Conservation (phyloP, 2,888 invertebrate species). For the Seira musarum region DNA sequence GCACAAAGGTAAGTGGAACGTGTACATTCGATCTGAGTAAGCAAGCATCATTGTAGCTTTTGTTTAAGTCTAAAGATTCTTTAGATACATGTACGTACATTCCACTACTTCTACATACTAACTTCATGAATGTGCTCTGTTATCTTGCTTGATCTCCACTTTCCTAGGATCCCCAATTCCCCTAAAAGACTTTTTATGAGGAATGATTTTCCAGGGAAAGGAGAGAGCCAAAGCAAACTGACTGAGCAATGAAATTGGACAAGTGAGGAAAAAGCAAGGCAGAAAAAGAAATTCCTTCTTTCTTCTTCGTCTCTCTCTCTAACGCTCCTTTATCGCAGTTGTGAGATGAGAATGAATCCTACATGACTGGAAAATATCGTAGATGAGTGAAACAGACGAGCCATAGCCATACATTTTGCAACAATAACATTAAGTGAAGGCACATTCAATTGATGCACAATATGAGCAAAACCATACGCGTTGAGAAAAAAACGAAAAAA, state of each 20-base stretch:
- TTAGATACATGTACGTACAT: no score
- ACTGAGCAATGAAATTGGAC: slow-evolving; percentile 29
- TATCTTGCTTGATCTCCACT: slow-evolving; percentile 46
- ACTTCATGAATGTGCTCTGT: slow-evolving; percentile 1
- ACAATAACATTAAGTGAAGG: no score
- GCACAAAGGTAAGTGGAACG: neutral
- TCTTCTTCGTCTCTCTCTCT: neutral
- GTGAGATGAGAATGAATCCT: no score
- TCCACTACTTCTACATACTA: neutral
- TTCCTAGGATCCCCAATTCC: slow-evolving; percentile 52
- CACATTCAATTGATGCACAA: no score
- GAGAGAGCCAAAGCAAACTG: neutral
- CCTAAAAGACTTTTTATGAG: slow-evolving; percentile 57
- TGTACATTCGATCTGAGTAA: neutral
- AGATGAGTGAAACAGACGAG: no score
- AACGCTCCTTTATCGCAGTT: neutral
- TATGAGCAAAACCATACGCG: no score
- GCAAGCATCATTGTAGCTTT: no score
- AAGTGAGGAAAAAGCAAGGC: neutral
- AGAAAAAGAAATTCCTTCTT: slow-evolving; percentile 7
- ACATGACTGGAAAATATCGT: no score
- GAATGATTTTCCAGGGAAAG: slow-evolving; percentile 46
- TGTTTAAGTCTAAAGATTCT: no score
- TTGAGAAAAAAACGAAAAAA: no score
- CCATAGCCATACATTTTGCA: no score